A percentile compares a stretch with the other conserved stretches of the same genome.
phyloP scores from a whole-genome alignment of 2,113 vertebrate species.

The Empidonax traillii region DNA sequence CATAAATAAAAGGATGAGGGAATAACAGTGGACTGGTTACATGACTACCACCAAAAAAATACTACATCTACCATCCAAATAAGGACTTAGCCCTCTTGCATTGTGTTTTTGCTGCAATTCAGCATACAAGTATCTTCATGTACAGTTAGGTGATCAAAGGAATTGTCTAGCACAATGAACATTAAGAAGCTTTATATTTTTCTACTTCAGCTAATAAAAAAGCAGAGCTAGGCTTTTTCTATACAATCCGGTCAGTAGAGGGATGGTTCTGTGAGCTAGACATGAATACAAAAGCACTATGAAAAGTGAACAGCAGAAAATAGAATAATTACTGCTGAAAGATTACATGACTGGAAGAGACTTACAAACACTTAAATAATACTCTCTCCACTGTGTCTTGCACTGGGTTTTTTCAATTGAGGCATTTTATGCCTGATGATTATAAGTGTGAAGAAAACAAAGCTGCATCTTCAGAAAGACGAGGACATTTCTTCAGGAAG shows the following conservation, averaged over 20 bases:
- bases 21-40: neutral
- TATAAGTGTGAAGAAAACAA: neutral
- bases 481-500: neutral
- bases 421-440: neutral
- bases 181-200: neutral
- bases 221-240: neutral
- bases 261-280: neutral
- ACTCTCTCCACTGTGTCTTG: neutral
- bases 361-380: neutral
- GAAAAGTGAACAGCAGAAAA: fast-evolving
- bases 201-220: neutral
- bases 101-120: neutral
- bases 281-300: fast-evolving
- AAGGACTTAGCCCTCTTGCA: neutral
- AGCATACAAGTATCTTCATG: neutral
- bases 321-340: neutral
- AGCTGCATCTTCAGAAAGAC: neutral
- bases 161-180: neutral
- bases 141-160: neutral
- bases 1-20: neutral
- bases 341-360: neutral
- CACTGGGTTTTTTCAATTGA: neutral
- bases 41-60: neutral
- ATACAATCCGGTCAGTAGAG: neutral
- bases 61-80: neutral